Percentiles rank a stretch among this genome's conserved stretches.
Evolutionary conservation across 2,113 vertebrate genomes (phyloP).

Genomic region (Dasyprocta punctata): DNA sequence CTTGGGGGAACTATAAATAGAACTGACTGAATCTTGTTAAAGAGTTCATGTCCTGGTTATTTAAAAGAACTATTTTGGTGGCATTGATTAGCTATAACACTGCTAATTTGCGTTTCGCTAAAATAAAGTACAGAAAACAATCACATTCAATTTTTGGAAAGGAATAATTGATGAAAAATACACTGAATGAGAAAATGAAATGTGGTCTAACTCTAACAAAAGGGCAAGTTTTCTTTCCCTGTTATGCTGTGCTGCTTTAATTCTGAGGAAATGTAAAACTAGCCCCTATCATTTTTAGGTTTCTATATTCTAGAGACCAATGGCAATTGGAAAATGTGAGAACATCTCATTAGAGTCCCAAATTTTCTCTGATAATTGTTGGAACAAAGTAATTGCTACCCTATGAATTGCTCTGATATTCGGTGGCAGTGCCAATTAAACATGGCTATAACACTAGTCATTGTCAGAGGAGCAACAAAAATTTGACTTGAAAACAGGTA

Average conservation of each 20-base stretch:
- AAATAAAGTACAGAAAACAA: constrained; percentile 73
- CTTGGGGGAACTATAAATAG: constrained; percentile 79
- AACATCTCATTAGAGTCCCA: not conserved
- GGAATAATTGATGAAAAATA: constrained; percentile 66
- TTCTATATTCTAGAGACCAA: no score
- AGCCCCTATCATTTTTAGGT: not conserved
- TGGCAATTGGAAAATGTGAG: not conserved
- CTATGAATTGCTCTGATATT: not conserved
- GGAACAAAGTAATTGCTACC: not conserved
- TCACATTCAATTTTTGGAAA: constrained; percentile 67
- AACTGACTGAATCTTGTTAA: constrained; percentile 78
- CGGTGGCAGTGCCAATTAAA: not conserved
- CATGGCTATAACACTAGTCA: not conserved
- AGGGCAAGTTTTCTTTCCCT: constrained; percentile 19
- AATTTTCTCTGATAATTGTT: constrained; percentile 23
- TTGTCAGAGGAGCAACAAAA: not conserved
- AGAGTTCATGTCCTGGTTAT: constrained; percentile 79
- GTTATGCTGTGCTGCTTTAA: not conserved
- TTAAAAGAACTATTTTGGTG: constrained; percentile 78
- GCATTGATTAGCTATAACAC: constrained; percentile 76
- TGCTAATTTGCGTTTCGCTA: constrained; percentile 73
- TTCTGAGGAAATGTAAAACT: not conserved
- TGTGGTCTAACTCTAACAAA: constrained; percentile 44
- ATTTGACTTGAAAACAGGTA: not conserved
- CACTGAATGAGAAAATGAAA: constrained; percentile 65